Evolutionary conservation across 1,140 invertebrate species (phyloP).

Genomic region (Listronotus oregonensis): DNA sequence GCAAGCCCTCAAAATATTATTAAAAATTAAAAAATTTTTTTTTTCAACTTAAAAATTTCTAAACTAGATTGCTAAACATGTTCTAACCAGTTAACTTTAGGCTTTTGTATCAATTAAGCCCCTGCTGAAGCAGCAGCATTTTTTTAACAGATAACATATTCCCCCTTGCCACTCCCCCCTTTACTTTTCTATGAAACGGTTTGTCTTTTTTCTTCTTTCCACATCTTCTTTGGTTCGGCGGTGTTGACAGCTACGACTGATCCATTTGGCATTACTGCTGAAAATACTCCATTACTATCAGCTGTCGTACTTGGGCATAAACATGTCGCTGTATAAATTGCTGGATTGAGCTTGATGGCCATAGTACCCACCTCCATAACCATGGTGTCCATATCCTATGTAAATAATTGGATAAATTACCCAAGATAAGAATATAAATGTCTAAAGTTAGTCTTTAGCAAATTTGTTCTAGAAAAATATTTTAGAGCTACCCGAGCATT

Average conservation of each 20-base stretch:
- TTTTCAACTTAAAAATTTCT: too few relatives aligned
- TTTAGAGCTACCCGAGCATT: too few relatives aligned
- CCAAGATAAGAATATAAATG: too few relatives aligned
- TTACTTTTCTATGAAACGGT: not conserved
- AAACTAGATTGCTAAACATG: too few relatives aligned
- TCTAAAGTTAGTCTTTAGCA: too few relatives aligned
- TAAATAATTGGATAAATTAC: too few relatives aligned
- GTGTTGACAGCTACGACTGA: not conserved
- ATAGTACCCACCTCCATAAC: not conserved
- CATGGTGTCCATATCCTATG: too few relatives aligned
- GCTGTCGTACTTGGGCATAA: slow-evolving; percentile 23
- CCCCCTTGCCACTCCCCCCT: not conserved
- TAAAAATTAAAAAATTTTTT: too few relatives aligned
- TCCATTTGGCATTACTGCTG: not conserved
- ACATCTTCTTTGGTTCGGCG: not conserved
- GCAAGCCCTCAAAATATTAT: too few relatives aligned
- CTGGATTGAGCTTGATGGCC: slow-evolving; percentile 12
- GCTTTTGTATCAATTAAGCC: too few relatives aligned
- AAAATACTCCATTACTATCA: slow-evolving; percentile 14
- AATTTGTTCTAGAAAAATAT: too few relatives aligned
- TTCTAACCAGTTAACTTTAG: too few relatives aligned
- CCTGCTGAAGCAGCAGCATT: not conserved
- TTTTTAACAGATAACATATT: not conserved
- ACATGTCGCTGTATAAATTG: slow-evolving; percentile 23
- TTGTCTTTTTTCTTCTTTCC: not conserved